Conservation (phyloP, 37 sponge, comb jelly and placozoan species). For the Ianthella basta region DNA sequence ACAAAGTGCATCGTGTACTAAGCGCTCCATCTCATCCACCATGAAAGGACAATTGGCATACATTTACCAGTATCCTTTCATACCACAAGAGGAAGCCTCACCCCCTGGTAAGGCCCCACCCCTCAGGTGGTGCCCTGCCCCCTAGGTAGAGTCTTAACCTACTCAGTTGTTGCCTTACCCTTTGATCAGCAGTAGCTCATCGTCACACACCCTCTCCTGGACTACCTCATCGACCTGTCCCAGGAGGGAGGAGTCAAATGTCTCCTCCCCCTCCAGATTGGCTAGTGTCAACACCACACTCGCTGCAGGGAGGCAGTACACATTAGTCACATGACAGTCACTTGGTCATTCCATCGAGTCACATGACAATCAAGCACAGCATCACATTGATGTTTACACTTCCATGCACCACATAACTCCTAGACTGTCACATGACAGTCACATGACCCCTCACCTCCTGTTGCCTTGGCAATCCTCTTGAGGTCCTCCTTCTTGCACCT, state of each 20-base stretch:
- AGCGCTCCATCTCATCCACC: conserved; percentile 99
- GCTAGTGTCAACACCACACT: conserved; percentile 74
- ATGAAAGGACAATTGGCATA: conserved; percentile 46
- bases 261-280: conserved; percentile 99
- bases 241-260: conserved; percentile 87
- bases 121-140: no score
- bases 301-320: conserved; percentile 63
- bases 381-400: not conserved
- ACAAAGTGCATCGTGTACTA: conserved; percentile 96
- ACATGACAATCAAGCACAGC: no score
- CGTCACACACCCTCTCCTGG: conserved; percentile 94
- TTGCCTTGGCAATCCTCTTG: conserved; percentile 94
- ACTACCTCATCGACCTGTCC: conserved; percentile 87
- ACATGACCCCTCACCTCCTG: conserved; percentile 81
- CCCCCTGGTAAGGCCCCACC: no score
- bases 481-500: conserved; percentile 95
- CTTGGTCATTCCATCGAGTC: conserved; percentile 1
- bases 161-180: no score
- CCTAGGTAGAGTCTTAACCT: no score
- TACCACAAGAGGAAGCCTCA: not conserved
- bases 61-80: no score
- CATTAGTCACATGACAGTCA: conserved; percentile 76
- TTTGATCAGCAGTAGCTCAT: conserved; percentile 94
- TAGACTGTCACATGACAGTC: not conserved
- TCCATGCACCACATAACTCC: not conserved